Evolutionary conservation across 2,888 invertebrate genomes (phyloP).

Genomic region (Ophraella communa): DNA sequence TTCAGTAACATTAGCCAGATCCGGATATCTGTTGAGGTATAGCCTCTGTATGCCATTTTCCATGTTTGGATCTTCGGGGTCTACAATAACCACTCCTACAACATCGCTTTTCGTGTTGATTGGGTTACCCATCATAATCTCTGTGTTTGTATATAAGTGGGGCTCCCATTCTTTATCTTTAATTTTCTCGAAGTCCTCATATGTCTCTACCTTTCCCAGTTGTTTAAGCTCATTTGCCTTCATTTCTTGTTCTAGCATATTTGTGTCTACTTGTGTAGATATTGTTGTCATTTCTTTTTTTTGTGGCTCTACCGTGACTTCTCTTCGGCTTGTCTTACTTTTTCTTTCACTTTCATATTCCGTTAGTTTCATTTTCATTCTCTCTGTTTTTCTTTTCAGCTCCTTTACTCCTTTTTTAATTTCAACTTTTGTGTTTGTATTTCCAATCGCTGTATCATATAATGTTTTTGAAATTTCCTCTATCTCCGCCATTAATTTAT

Average conservation of each 20-base stretch:
- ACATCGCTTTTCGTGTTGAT: not conserved
- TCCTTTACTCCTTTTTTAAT: too few species aligned
- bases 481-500: too few species aligned
- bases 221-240: not conserved
- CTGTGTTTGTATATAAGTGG: not conserved
- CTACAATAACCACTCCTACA: constrained; percentile 17
- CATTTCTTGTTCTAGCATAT: not conserved
- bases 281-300: too few species aligned
- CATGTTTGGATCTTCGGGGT: constrained; percentile 21
- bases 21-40: constrained; percentile 21
- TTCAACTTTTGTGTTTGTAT: too few species aligned
- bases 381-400: too few species aligned
- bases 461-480: too few species aligned
- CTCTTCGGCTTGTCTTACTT: too few species aligned
- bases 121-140: constrained; percentile 11
- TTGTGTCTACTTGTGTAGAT: not conserved
- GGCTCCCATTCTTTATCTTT: not conserved
- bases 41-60: constrained; percentile 15
- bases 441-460: too few species aligned
- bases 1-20: constrained; percentile 5
- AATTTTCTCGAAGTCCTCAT: not conserved
- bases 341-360: too few species aligned
- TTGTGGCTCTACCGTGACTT: too few species aligned
- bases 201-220: not conserved
- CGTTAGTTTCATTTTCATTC: too few species aligned